A percentile compares a stretch with the other conserved stretches of the same genome.
phyloP scores from a whole-genome alignment of 2,113 vertebrate species.

The Fregetta grallaria region DNA sequence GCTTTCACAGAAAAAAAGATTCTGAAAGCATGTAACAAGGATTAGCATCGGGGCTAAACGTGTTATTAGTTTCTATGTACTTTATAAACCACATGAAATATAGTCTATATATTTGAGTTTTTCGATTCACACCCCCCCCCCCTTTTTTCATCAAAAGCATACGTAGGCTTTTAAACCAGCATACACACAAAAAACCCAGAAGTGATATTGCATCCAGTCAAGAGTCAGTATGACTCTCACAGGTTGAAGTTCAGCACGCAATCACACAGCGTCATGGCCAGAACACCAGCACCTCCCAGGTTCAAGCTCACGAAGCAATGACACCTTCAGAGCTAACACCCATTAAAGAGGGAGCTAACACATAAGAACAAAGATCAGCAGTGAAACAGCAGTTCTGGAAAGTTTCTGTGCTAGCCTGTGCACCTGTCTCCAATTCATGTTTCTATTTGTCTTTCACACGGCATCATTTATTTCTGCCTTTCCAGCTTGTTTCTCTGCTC shows the following conservation, averaged over 20 bases:
- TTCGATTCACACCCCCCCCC: fast-evolving
- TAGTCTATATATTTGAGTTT: no score
- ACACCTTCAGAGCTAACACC: not conserved
- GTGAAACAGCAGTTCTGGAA: not conserved
- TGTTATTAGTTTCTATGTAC: not conserved
- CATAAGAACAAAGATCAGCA: not conserved
- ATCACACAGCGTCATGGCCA: not conserved
- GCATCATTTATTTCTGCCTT: not conserved
- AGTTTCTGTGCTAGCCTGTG: not conserved
- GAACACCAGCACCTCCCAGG: not conserved
- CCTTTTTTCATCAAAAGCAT: not conserved
- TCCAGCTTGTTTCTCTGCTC: not conserved
- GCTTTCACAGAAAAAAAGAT: not conserved
- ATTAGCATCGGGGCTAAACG: not conserved
- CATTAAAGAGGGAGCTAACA: not conserved
- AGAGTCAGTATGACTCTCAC: not conserved
- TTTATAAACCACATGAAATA: not conserved
- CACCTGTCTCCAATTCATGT: fast-evolving
- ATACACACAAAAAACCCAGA: not conserved
- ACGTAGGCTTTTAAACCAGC: not conserved
- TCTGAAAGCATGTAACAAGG: not conserved
- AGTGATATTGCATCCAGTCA: not conserved
- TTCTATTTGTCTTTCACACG: not conserved
- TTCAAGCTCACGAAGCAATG: not conserved
- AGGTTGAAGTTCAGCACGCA: not conserved